Base-by-base conservation (phyloP, 2,888 invertebrate species). In the Eremobia ochroleuca region DNA sequence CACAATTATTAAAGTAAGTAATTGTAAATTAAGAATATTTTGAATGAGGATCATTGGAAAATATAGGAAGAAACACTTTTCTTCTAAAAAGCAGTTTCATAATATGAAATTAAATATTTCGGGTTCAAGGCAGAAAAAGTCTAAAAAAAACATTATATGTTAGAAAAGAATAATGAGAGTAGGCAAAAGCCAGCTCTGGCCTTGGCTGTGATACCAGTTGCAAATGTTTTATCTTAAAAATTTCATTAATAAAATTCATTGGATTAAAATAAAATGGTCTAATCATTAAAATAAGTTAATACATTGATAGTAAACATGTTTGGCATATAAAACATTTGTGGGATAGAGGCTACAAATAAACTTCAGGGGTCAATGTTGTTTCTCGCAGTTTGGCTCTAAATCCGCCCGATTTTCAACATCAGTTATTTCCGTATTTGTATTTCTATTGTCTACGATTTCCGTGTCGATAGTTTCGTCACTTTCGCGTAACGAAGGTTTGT, bases 261-360 rank as follows among this genome's bases (percentile, higher is more conserved):
- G 67, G 28, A 74, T 65, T 75, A 82, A 79, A 82, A 78, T 78
- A 79, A 75, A 77, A 77, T 77, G 78, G 89, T 89, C 87, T 88
- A 77, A 77, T 58, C 70, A 86, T 79, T 83, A 90, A 89, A 91
- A 90, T 91, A 82, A 83, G 85, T 84, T 88, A 88, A 88, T 86
- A 86, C 72, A 84, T 88, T 87, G 88, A 86, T 82, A 87, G 85
- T 83, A 79, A 87, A 89, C 86, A 94, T 93, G 93, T 93, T 94
- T 92, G 85, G 89, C 89, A 90, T 84, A 85, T 88, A 91, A 93
- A 94, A 94, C 93, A 94, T 91, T 94, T 94, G 92, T 93, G 89
- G 62, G 64, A 78, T 77, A 85, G 13, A 67, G 76, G 68, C 86
- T 91, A 93, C 59, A 84, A 68, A 81, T 49, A 83, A 62, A 93